Conservation (phyloP, 2,797 vertebrate genomes). For the Oreochromis mossambicus region DNA sequence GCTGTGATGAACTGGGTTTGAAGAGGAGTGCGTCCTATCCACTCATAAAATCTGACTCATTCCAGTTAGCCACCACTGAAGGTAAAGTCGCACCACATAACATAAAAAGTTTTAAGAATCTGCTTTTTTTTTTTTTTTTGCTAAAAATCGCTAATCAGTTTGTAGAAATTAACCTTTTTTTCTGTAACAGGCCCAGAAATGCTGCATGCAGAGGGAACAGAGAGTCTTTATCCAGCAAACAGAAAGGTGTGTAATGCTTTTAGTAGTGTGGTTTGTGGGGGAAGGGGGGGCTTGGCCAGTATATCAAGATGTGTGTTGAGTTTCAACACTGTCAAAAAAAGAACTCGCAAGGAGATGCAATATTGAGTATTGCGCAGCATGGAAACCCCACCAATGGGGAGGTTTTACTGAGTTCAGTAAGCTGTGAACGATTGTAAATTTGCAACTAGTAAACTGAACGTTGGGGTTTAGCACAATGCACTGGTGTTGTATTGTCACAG, state of each 20-base stretch:
- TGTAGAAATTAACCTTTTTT: background rate
- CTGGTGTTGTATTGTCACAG: background rate
- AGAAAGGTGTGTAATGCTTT: constrained; percentile 82
- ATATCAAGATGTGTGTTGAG: background rate
- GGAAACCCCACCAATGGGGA: background rate
- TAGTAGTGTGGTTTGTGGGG: background rate
- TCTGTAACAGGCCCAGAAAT: constrained; percentile 75
- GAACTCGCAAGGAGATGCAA: background rate
- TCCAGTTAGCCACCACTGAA: constrained; percentile 82
- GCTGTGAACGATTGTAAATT: background rate
- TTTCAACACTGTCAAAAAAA: background rate
- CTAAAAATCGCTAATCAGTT: background rate
- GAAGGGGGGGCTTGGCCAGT: background rate
- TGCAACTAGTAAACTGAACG: background rate
- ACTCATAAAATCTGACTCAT: constrained; percentile 85
- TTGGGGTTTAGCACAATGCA: background rate
- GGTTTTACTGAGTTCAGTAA: background rate
- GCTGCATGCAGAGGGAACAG: constrained; percentile 82
- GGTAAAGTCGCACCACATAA: constrained; percentile 48
- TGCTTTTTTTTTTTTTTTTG: background rate
- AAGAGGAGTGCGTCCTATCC: constrained; percentile 92
- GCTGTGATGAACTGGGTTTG: constrained; percentile 84
- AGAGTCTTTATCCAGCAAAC: constrained; percentile 81
- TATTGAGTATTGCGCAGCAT: background rate
- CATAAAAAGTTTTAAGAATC: background rate